Conservation (phyloP, 2,888 invertebrate species). For the Graphium colonna region DNA sequence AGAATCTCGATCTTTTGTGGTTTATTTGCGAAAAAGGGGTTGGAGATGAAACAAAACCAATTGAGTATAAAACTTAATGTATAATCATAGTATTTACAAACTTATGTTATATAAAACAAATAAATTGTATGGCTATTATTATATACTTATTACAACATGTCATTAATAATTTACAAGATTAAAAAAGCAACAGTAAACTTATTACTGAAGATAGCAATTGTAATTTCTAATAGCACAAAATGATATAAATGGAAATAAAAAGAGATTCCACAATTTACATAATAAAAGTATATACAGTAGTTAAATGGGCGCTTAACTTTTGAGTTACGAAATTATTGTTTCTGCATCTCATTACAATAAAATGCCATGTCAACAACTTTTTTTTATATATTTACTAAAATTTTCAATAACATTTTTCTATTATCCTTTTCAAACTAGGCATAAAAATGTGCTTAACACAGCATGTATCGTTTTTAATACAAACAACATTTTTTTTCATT, state of each 20-base stretch:
- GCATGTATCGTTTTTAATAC: conserved; percentile 3
- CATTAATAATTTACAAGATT: conserved; percentile 76
- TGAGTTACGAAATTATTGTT: conserved; percentile 34
- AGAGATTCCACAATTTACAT: conserved; percentile 76
- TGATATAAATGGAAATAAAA: conserved; percentile 65
- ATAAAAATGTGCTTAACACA: conserved; percentile 16
- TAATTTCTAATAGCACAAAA: conserved; percentile 67
- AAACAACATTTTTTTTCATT: conserved; percentile 5
- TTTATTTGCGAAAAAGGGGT: conserved; percentile 10
- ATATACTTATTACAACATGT: conserved; percentile 77
- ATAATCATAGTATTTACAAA: conserved; percentile 79
- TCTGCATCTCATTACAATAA: conserved; percentile 14
- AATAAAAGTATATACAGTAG: conserved; percentile 66
- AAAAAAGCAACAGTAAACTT: conserved; percentile 75
- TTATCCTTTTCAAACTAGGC: conserved; percentile 16
- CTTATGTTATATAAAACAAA: conserved; percentile 78
- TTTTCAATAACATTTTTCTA: conserved; percentile 21
- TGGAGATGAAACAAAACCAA: conserved; percentile 67
- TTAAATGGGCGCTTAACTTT: conserved; percentile 61
- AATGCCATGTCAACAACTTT: conserved; percentile 15
- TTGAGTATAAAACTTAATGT: conserved; percentile 78
- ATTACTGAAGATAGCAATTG: conserved; percentile 66
- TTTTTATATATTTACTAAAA: conserved; percentile 24
- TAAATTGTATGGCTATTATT: conserved; percentile 77
- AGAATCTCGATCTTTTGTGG: too few species aligned